Evolutionary conservation across 2,113 vertebrate species (phyloP).

Genomic region (Xiphias gladius): DNA sequence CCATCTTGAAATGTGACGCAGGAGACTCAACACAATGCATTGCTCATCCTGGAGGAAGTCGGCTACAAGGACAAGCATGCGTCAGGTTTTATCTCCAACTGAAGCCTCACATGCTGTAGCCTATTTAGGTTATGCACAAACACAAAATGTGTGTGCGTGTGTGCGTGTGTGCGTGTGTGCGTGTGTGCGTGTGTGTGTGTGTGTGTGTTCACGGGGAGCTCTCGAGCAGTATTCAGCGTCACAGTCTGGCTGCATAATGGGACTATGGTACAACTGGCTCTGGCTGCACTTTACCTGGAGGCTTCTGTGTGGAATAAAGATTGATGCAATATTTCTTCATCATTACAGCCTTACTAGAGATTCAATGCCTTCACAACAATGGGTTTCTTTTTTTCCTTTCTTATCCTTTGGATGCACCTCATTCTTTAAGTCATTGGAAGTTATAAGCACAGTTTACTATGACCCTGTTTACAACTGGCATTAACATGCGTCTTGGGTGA

Average conservation of each 20-base stretch:
- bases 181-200: neutral
- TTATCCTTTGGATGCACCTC: conserved; percentile 61
- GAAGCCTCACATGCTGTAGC: conserved; percentile 28
- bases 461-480: too few species aligned
- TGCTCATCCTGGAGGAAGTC: conserved; percentile 34
- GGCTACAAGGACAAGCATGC: conserved; percentile 32
- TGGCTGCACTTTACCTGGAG: conserved; percentile 94
- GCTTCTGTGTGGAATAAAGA: conserved; percentile 82
- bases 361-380: conserved; percentile 79
- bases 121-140: conserved; percentile 29
- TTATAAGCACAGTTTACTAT: conserved; percentile 77
- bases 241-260: conserved; percentile 57
- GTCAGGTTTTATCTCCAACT: conserved; percentile 22
- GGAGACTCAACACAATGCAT: conserved; percentile 19
- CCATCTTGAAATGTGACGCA: conserved; percentile 11
- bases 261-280: conserved; percentile 79
- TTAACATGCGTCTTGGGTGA: too few species aligned
- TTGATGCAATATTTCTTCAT: conserved; percentile 92
- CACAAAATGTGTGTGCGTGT: neutral
- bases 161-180: conserved; percentile 6
- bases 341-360: conserved; percentile 85
- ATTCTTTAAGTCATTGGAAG: conserved; percentile 74
- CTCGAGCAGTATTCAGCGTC: conserved; percentile 61
- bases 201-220: conserved; percentile 27
- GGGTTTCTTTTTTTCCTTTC: conserved; percentile 42